Percentiles rank a stretch among this genome's conserved stretches.
phyloP scores from a whole-genome alignment of 2,113 vertebrate species.

The Orientallactaga bullata region DNA sequence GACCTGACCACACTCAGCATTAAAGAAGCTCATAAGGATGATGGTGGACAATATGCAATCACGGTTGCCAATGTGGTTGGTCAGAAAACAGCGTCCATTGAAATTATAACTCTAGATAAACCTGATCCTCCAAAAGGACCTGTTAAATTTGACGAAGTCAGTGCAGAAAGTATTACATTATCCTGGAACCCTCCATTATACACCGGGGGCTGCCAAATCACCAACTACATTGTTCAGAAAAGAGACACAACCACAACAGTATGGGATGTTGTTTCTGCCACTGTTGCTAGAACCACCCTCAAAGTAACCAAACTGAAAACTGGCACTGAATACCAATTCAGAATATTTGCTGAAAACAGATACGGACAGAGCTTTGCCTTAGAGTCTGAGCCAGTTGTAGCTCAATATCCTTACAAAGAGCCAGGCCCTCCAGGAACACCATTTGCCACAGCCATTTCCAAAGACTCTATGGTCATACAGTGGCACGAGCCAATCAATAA shows the following conservation, averaged over 20 bases:
- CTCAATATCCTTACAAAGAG: constrained; percentile 98
- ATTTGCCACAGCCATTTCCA: constrained; percentile 92
- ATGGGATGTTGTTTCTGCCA: constrained; percentile 96
- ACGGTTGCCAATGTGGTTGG: constrained; percentile 93
- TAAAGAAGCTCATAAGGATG: constrained; percentile 95
- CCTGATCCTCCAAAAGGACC: constrained; percentile 96
- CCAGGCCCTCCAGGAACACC: constrained; percentile 98
- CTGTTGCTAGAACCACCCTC: constrained; percentile 94
- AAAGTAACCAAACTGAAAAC: constrained; percentile 96
- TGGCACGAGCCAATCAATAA: constrained; percentile 98
- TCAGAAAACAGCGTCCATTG: constrained; percentile 93
- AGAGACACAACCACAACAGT: constrained; percentile 95
- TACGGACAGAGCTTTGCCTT: constrained; percentile 97
- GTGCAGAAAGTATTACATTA: constrained; percentile 95
- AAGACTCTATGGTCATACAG: constrained; percentile 95
- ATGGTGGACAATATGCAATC: constrained; percentile 95
- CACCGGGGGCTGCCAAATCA: constrained; percentile 96
- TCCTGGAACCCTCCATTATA: constrained; percentile 96
- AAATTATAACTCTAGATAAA: constrained; percentile 97
- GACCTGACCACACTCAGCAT: constrained; percentile 92
- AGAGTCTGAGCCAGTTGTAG: constrained; percentile 93
- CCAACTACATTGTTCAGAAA: constrained; percentile 98
- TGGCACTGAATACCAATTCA: constrained; percentile 98
- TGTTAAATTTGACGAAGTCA: constrained; percentile 96
- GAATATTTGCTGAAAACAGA: constrained; percentile 98